Conservation (phyloP, 2,888 invertebrate genomes). For the Laothoe populi region DNA sequence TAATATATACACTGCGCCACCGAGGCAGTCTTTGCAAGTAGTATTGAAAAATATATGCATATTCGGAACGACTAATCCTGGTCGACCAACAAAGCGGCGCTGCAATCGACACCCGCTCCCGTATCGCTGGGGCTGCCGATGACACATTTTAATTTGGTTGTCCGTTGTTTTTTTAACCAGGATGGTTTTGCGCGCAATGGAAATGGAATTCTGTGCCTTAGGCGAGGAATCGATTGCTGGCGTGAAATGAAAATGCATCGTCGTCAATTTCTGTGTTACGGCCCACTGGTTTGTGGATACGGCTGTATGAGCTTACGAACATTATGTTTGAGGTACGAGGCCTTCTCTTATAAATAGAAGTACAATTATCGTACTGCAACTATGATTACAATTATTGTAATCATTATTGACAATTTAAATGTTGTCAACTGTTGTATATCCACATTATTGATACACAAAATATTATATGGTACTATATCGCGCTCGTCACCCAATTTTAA, state of each 20-base stretch:
- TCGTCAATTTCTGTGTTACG: background rate
- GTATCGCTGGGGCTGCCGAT: slow-evolving; percentile 36
- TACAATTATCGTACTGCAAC: too few species aligned
- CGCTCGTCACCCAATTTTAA: too few species aligned
- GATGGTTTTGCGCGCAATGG: slow-evolving; percentile 24
- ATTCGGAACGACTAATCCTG: slow-evolving; percentile 21
- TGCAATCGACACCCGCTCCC: slow-evolving; percentile 49
- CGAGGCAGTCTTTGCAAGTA: background rate
- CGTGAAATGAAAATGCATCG: background rate
- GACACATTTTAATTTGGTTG: slow-evolving; percentile 64
- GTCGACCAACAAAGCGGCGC: slow-evolving; percentile 24
- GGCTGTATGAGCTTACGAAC: background rate
- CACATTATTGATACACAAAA: too few species aligned
- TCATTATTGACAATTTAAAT: too few species aligned
- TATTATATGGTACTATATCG: too few species aligned
- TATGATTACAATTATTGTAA: too few species aligned
- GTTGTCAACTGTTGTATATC: too few species aligned
- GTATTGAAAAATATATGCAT: slow-evolving; percentile 12
- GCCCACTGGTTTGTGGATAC: background rate
- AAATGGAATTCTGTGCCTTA: slow-evolving; percentile 24
- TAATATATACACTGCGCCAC: too few species aligned
- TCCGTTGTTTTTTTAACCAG: slow-evolving; percentile 42
- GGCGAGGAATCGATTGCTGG: slow-evolving; percentile 1
- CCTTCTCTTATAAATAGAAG: background rate
- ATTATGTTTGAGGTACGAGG: background rate